Base-by-base conservation (phyloP, 2,797 vertebrate genomes). In the Brachymystax lenok region DNA sequence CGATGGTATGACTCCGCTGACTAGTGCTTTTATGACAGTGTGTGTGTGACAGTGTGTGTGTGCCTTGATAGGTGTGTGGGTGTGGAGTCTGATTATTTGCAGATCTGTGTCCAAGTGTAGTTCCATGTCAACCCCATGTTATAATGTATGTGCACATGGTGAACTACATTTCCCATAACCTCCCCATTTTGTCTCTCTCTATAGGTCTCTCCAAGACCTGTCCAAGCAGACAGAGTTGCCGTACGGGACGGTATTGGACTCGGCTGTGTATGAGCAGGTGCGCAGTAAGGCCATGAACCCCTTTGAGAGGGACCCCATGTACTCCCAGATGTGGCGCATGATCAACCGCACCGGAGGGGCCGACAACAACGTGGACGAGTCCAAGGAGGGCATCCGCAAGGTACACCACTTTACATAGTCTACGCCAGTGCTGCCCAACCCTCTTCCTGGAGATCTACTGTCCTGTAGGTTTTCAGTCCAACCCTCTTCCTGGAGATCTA, bases 311-410 rank as follows among this genome's bases (percentile, higher is more conserved):
- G 98, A 99, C 89, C 96, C 96, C 84, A 98, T 98, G 97, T 99
- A 99, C 87, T 94, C 97, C 64, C 97, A 99, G 89, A 97, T 99
- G 96, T 99, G 98, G 98, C 88, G 96, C 64, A 99, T 99, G 97
- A 99, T 99, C 82, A 99, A 96, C 89, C 93, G 96, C 77, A 98
- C 96, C 27, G 98, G 97, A 1, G 97, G 97, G 71, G 95, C 95
- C 0, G 97, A 99, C 76, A 98, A 97, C 93, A 99, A 97, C 0
- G 96, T 99, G 2, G 92, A 98, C 80, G 97, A 99, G 83, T 99
- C 98, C 0, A 94, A 95, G 0, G 96, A 98, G 79, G 98, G 97
- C 87, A 95, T 99, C 77, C 96, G 97, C 64, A 99, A 98, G 97
- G 98, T 99, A 96, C 16, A 52, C 61, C 82, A 40, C 16, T 68